Evolutionary conservation across 2,888 invertebrate genomes (phyloP), one percentile per base, ranked within the genome.

Genomic region (Ptychoptera albimana): DNA sequence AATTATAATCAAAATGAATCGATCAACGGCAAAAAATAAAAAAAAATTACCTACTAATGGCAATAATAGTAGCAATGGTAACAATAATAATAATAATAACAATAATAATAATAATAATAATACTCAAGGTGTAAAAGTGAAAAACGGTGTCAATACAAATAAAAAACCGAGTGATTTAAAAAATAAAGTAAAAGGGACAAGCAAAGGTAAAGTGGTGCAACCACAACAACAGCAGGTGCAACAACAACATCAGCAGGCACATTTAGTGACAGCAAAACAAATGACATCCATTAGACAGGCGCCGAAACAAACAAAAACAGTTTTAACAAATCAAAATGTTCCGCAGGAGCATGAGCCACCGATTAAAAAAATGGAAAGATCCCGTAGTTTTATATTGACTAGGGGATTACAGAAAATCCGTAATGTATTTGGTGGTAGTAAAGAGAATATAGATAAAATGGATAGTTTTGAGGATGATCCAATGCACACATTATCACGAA

Each of bases 331-430:
- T 34, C 11, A 34, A n/a, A 34, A 34, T 2, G n/a, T 6, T 6
- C 34, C 2, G 8, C 2, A 4, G n/a, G n/a, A 34, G 4, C 11
- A 2, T 12, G 12, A 29, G 13, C 37, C 37, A 34, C 32, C 34
- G 32, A 31, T 39, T 30, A 50, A 49, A 14, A 63, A 61, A 51
- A 57, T 65, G 46, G 64, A 64, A 51, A 56, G 64, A 2, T 59
- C 64, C 11, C 60, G 60, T 37, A 66, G 65, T 51, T 63, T 66
- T 45, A 60, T 60, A 13, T 43, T 63, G n/a, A 59, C 59, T 2
- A 57, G 60, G 11, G 63, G 58, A 48, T 47, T 66, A 13, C 58
- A 61, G 1, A 59, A 61, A 42, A 49, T 66, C 2, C 54, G 63
- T 15, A 61, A 59, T 23, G 59, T 60, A 8, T 50, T 65, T 10